Conservation (phyloP, 2,113 vertebrate genomes). For the Corapipo altera region DNA sequence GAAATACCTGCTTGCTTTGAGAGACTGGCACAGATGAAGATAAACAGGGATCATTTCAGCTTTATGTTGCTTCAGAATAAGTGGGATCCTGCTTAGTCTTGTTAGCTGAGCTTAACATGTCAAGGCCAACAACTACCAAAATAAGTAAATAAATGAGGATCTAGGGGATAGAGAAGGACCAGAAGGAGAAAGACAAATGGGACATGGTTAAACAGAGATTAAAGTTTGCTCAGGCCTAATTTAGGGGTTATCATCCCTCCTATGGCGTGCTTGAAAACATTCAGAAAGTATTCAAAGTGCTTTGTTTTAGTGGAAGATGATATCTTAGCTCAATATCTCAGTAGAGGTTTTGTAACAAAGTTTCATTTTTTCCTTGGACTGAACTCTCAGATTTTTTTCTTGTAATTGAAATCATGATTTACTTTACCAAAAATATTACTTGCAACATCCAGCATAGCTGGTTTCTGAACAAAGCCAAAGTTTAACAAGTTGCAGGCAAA, state of each 20-base stretch:
- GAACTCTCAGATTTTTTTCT: not conserved
- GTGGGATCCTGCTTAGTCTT: not conserved
- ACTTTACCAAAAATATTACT: constrained; percentile 3
- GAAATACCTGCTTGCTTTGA: not conserved
- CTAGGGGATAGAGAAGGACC: not conserved
- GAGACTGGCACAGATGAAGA: not conserved
- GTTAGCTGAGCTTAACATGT: not conserved
- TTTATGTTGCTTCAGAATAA: not conserved
- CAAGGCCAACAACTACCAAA: not conserved
- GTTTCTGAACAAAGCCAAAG: constrained; percentile 27
- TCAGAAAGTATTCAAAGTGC: not conserved
- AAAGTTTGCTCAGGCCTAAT: not conserved
- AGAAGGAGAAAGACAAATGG: not conserved
- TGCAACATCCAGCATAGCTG: not conserved
- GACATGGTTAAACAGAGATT: not conserved
- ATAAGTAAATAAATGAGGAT: constrained; percentile 6
- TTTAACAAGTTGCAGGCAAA: constrained; percentile 5
- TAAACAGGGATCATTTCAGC: not conserved
- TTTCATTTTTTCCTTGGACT: not conserved
- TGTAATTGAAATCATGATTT: not conserved
- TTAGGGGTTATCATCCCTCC: not conserved
- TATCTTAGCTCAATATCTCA: not conserved
- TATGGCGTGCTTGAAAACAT: not conserved
- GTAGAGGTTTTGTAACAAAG: not conserved
- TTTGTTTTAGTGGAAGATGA: not conserved